These are phyloP conservation scores for Formica exsecta DNA, from an alignment of 1,140 invertebrate species.

Conservation along the genomic window DNA sequence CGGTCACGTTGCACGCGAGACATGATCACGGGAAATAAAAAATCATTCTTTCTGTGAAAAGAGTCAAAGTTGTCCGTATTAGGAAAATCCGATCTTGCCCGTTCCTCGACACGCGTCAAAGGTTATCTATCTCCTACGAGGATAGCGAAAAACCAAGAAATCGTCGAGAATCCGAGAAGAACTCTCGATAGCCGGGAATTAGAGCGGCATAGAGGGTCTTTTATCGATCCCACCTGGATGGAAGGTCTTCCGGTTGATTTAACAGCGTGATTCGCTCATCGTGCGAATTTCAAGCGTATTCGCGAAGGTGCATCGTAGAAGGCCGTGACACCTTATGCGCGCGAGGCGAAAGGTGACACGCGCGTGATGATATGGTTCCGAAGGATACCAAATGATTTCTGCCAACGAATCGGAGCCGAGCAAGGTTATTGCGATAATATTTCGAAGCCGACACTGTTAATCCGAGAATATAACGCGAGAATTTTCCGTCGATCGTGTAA, in stretches of 20 bases:
- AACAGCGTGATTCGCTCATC: slow-evolving; percentile 3
- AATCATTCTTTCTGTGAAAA: too few relatives aligned
- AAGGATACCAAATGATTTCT: slow-evolving; percentile 16
- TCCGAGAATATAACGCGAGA: background rate
- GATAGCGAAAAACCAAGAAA: slow-evolving; percentile 1
- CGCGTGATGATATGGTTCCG: background rate
- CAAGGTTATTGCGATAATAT: slow-evolving; percentile 11
- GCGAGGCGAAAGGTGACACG: slow-evolving; percentile 15
- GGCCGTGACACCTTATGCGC: background rate
- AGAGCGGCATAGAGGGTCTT: slow-evolving; percentile 52
- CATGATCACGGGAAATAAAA: background rate
- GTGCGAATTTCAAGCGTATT: slow-evolving; percentile 35
- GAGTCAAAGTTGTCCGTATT: too few relatives aligned
- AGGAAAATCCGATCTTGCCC: background rate
- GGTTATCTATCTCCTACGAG: background rate
- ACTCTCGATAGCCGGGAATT: slow-evolving; percentile 33
- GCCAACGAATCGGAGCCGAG: background rate
- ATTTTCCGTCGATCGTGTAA: too few relatives aligned
- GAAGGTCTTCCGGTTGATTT: slow-evolving; percentile 54
- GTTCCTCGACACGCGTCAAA: background rate
- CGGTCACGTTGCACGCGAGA: slow-evolving; percentile 8
- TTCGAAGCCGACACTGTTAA: slow-evolving; percentile 14
- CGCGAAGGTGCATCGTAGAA: slow-evolving; percentile 18
- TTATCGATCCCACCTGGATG: slow-evolving; percentile 50
- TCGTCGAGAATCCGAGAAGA: slow-evolving; percentile 26